Conservation (phyloP, 2,888 invertebrate genomes). For the Ellobium chinense region DNA sequence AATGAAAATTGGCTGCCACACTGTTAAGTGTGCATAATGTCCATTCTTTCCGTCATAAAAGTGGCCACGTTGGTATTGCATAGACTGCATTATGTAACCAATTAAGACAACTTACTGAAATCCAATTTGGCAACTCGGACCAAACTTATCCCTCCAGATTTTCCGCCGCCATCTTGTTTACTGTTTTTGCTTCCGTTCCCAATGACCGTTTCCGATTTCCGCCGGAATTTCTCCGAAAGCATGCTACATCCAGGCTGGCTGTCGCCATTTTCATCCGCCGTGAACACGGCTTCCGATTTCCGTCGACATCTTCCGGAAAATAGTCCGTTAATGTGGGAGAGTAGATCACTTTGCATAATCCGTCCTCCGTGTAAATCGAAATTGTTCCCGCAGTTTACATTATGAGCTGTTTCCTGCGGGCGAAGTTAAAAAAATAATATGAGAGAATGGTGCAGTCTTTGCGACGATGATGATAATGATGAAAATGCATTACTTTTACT, state of each 20-base stretch:
- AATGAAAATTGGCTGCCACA: too few relatives aligned
- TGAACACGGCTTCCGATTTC: not conserved
- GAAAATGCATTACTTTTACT: too few relatives aligned
- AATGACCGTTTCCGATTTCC: not conserved
- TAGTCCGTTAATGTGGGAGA: not conserved
- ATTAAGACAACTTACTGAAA: conserved; percentile 9
- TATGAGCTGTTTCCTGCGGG: too few relatives aligned
- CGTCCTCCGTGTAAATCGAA: too few relatives aligned
- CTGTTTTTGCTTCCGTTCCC: not conserved
- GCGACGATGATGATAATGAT: too few relatives aligned
- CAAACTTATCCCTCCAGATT: not conserved
- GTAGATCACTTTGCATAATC: not conserved
- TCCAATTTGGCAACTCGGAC: not conserved
- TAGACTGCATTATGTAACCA: too few relatives aligned
- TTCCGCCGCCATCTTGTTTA: not conserved
- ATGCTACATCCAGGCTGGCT: not conserved
- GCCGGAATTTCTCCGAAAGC: not conserved
- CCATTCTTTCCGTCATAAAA: too few relatives aligned
- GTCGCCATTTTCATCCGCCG: not conserved
- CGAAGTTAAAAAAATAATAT: too few relatives aligned
- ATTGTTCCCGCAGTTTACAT: too few relatives aligned
- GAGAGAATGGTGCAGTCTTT: too few relatives aligned
- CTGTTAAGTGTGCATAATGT: too few relatives aligned
- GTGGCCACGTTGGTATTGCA: too few relatives aligned
- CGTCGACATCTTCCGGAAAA: not conserved